These are phyloP conservation scores for Porites lobata DNA, from an alignment of 92 coral and sea anemone genomes.

Conservation along the genomic window DNA sequence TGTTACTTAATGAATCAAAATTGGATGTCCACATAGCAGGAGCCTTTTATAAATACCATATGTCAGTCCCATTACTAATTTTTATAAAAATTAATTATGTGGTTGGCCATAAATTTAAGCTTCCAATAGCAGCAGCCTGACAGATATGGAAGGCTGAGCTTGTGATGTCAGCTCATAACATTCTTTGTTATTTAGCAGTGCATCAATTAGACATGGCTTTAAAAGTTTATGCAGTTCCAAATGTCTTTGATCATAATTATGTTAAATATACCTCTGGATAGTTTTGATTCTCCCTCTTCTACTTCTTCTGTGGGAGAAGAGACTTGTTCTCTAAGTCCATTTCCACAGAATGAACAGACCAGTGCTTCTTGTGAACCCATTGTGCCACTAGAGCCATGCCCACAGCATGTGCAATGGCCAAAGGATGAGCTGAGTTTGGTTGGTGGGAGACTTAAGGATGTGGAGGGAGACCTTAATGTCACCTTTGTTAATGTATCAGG, in stretches of 20 bases:
- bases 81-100: no score
- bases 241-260: not conserved
- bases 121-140: no score
- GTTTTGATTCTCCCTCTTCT: slow-evolving; percentile 81
- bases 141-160: no score
- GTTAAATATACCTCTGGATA: slow-evolving; percentile 47
- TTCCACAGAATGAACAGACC: slow-evolving; percentile 59
- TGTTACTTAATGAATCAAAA: no score
- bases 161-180: no score
- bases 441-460: slow-evolving; percentile 27
- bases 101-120: no score
- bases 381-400: not conserved
- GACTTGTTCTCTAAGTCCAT: slow-evolving; percentile 32
- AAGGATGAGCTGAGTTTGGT: not conserved
- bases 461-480: slow-evolving; percentile 28
- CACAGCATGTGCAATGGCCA: not conserved
- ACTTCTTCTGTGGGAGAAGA: slow-evolving; percentile 38
- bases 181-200: no score
- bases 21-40: no score
- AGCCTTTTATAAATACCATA: no score
- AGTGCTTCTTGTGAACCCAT: slow-evolving; percentile 63
- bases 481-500: slow-evolving; percentile 46
- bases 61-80: no score
- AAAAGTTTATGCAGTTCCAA: no score
- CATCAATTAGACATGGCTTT: no score